These are phyloP conservation scores for Lepeophtheirus nordmannii DNA, from an alignment of 2,888 invertebrate species.

Conservation along the genomic window DNA sequence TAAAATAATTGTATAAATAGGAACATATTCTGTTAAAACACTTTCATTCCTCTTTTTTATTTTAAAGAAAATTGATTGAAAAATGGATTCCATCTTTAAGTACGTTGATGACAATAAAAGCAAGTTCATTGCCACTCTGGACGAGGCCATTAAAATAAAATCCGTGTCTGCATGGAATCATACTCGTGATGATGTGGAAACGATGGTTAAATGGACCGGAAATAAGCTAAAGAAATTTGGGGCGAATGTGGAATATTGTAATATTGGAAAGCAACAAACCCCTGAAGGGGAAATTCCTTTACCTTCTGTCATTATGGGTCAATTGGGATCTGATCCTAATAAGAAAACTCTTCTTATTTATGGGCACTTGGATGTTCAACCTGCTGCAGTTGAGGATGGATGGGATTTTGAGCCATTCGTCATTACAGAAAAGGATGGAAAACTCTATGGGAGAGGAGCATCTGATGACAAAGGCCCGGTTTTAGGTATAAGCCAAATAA, in stretches of 20 bases:
- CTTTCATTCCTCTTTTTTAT: too few relatives aligned
- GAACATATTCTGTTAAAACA: too few relatives aligned
- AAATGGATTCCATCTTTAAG: constrained; percentile 31
- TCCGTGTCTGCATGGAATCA: constrained; percentile 87
- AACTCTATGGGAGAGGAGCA: constrained; percentile 76
- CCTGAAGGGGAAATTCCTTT: constrained; percentile 57
- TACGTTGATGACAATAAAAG: constrained; percentile 60
- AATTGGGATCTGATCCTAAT: constrained; percentile 57
- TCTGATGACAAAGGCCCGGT: constrained; percentile 81
- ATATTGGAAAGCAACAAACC: constrained; percentile 55
- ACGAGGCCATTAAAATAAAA: constrained; percentile 75
- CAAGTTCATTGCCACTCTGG: constrained; percentile 58
- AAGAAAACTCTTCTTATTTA: constrained; percentile 90
- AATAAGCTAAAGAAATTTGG: constrained; percentile 53
- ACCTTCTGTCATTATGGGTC: constrained; percentile 69
- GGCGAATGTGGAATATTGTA: constrained; percentile 51
- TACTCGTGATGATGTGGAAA: constrained; percentile 57
- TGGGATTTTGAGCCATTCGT: constrained; percentile 91
- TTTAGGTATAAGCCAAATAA: neutral
- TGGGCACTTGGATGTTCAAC: constrained; percentile 96
- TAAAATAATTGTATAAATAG: too few relatives aligned
- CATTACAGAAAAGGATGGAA: constrained; percentile 68
- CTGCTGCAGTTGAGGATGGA: constrained; percentile 76
- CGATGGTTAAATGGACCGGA: constrained; percentile 71
- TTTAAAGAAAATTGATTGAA: constrained; percentile 32